Conservation (phyloP, 2,113 vertebrate species). For the Pogona vitticeps region DNA sequence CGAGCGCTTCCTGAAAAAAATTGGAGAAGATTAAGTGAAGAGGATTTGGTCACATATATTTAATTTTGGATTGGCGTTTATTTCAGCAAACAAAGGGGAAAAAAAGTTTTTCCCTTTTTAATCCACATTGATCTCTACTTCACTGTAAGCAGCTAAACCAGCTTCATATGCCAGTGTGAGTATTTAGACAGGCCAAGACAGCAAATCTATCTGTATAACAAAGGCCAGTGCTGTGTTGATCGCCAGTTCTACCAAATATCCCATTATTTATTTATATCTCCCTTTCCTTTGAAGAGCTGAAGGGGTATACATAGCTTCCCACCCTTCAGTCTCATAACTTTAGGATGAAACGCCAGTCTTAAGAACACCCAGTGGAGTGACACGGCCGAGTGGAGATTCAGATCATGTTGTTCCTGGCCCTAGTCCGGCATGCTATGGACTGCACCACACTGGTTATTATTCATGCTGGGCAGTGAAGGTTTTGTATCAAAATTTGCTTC, state of each 20-base stretch:
- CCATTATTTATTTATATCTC: neutral
- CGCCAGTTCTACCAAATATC: neutral
- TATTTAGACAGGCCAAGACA: neutral
- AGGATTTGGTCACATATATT: neutral
- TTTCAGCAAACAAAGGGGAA: neutral
- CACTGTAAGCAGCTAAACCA: neutral
- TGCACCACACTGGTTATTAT: neutral
- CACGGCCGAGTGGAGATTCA: neutral
- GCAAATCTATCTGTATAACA: fast-evolving
- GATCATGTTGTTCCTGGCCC: neutral
- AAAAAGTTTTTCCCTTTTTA: slow-evolving; percentile 7
- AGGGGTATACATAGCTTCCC: neutral
- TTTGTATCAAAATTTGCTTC: neutral
- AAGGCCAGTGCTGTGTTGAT: neutral
- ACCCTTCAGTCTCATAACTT: neutral
- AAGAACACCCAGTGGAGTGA: too few species aligned
- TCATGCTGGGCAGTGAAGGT: neutral
- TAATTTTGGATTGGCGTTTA: neutral
- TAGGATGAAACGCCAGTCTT: neutral
- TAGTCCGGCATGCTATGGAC: neutral
- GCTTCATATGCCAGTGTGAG: neutral
- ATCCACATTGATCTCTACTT: neutral
- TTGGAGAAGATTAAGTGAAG: slow-evolving; percentile 12
- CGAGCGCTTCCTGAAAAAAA: slow-evolving; percentile 33
- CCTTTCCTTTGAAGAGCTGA: neutral